These are phyloP conservation scores for Geotrypetes seraphini DNA, from an alignment of 2,797 vertebrate species.

Conservation along the genomic window DNA sequence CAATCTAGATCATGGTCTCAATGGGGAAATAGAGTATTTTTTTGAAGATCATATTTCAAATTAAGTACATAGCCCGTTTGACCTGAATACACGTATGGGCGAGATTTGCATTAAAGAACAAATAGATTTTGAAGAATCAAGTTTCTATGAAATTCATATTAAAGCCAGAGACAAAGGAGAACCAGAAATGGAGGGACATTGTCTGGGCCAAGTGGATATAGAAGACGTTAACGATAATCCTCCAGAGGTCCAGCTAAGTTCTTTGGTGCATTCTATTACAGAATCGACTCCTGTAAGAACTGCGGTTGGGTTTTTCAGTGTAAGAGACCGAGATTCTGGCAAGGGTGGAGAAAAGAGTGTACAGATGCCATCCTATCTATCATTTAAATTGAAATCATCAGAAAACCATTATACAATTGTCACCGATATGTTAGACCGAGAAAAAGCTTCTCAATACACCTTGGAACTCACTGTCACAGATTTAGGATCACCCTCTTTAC, in stretches of 20 bases:
- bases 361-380: conserved; percentile 45
- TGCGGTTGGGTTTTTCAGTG: neutral
- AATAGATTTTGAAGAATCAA: conserved; percentile 1
- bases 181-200: conserved; percentile 24
- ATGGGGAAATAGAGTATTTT: conserved; percentile 12
- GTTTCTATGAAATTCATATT: neutral
- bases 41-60: neutral
- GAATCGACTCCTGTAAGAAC: conserved; percentile 25
- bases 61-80: neutral
- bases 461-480: neutral
- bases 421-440: conserved; percentile 6
- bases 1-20: conserved; percentile 24
- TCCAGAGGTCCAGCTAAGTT: neutral
- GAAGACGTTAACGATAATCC: conserved; percentile 15
- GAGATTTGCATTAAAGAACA: neutral
- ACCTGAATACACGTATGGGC: neutral
- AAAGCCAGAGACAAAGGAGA: conserved; percentile 19
- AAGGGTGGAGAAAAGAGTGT: conserved; percentile 38
- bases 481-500: neutral
- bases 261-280: neutral
- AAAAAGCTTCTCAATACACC: neutral
- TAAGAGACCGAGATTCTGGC: neutral
- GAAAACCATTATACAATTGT: conserved; percentile 40
- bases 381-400: conserved; percentile 9
- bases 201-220: conserved; percentile 25